These are phyloP conservation scores for Halictus quadricinctus DNA, from an alignment of 2,888 invertebrate species.

Conservation along the genomic window DNA sequence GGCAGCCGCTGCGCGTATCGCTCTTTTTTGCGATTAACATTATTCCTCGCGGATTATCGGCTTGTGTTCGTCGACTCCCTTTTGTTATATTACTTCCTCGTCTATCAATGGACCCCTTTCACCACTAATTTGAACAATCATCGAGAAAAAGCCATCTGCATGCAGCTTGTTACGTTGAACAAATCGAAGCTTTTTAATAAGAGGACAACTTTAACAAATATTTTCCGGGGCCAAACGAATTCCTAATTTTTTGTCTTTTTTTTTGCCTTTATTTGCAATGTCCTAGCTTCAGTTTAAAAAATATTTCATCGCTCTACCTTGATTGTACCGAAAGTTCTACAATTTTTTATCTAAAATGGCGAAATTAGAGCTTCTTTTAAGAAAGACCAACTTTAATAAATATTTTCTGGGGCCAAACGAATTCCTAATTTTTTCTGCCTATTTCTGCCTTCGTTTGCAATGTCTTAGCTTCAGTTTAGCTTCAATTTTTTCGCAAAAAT, in stretches of 20 bases:
- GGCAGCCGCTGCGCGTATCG: background rate
- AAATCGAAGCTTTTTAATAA: background rate
- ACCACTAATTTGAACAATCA: background rate
- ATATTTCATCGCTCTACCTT: too few relatives aligned
- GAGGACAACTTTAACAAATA: background rate
- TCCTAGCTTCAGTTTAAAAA: too few relatives aligned
- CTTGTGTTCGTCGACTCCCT: background rate
- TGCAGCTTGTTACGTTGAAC: background rate
- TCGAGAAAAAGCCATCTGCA: too few relatives aligned
- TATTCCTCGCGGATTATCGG: constrained; percentile 3
- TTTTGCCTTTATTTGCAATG: too few relatives aligned
- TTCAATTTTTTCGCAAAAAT: too few relatives aligned
- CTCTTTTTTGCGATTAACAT: constrained; percentile 7
- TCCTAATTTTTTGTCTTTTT: background rate
- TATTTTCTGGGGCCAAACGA: background rate
- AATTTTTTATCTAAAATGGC: too few relatives aligned
- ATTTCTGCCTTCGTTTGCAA: too few relatives aligned
- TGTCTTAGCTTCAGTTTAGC: too few relatives aligned
- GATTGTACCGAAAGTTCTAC: too few relatives aligned
- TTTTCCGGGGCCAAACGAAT: background rate
- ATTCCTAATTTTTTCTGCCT: background rate
- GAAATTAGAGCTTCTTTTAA: too few relatives aligned
- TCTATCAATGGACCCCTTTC: background rate
- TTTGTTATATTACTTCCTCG: background rate
- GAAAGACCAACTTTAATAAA: too few relatives aligned